Evolutionary conservation across 2,113 vertebrate species (phyloP).

Genomic region (Serinus canaria): DNA sequence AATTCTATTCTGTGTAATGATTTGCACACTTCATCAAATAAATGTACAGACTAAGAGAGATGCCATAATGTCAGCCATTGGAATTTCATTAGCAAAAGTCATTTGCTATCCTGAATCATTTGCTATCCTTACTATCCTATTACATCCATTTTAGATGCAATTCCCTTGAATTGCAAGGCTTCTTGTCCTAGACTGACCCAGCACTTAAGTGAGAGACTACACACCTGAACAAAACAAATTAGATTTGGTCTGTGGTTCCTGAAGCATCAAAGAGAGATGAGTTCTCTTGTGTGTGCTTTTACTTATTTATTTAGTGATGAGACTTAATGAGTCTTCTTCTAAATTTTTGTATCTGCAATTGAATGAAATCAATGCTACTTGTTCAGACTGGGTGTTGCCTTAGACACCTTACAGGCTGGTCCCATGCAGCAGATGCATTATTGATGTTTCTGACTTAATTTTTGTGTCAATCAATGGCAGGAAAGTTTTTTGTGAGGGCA

Average conservation of each 20-base stretch:
- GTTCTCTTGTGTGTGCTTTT: background rate
- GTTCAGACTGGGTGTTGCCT: background rate
- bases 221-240: conserved; percentile 16
- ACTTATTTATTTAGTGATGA: background rate
- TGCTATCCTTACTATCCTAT: background rate
- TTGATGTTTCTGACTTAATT: background rate
- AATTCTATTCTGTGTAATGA: background rate
- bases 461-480: background rate
- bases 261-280: background rate
- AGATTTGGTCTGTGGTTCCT: background rate
- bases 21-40: conserved; percentile 10
- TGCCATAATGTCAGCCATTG: background rate
- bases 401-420: background rate
- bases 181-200: background rate
- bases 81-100: conserved; percentile 13
- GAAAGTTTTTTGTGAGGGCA: background rate
- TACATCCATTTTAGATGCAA: background rate
- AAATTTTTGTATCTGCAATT: background rate
- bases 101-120: background rate
- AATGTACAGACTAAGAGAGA: background rate
- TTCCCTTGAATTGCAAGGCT: background rate
- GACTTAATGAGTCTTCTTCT: background rate
- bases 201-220: background rate
- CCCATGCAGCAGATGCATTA: background rate
- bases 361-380: background rate